Conservation (phyloP, 2,888 invertebrate genomes). For the Acanthosepion lycidas region DNA sequence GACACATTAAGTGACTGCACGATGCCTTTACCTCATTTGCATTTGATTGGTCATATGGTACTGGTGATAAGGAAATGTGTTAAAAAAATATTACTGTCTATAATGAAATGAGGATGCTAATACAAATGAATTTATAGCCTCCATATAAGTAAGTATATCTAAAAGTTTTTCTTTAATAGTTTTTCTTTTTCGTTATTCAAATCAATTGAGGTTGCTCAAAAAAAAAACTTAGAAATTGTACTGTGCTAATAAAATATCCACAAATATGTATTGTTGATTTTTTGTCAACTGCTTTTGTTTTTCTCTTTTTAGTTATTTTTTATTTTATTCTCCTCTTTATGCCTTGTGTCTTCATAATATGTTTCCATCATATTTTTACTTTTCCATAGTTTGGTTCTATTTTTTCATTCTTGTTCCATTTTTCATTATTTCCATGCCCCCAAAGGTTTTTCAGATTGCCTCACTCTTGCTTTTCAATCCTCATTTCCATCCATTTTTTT, state of each 20-base stretch:
- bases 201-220: not conserved
- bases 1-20: too few species aligned
- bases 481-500: not conserved
- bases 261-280: not conserved
- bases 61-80: too few species aligned
- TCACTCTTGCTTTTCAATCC: not conserved
- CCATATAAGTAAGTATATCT: too few species aligned
- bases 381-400: not conserved
- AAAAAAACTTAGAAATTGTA: not conserved
- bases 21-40: too few species aligned
- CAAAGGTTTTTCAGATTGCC: slow-evolving; percentile 8
- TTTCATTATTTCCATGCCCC: not conserved
- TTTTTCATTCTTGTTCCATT: not conserved
- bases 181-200: not conserved
- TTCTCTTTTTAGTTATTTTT: not conserved
- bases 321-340: not conserved
- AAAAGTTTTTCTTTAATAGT: not conserved
- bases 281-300: not conserved
- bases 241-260: not conserved
- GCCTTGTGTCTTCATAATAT: not conserved
- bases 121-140: too few species aligned
- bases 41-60: too few species aligned
- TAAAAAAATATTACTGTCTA: too few species aligned
- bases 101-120: too few species aligned
- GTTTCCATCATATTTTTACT: not conserved